phyloP scores from a whole-genome alignment of 2,113 vertebrate species.

The Pelodiscus sinensis region DNA sequence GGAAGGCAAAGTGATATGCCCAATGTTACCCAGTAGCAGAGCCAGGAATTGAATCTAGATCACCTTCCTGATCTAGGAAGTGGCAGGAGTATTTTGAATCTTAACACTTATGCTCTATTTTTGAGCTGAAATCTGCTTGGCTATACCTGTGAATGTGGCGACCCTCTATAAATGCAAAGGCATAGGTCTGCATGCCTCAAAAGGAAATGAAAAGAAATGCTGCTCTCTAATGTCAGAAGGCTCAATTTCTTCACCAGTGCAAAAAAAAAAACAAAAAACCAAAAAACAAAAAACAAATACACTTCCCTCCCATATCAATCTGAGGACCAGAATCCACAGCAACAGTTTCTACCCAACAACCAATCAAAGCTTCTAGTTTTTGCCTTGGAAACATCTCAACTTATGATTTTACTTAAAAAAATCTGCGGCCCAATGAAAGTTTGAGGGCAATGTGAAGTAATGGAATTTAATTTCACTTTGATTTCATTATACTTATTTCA shows the following conservation, averaged over 20 bases:
- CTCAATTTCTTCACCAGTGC: neutral
- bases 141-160: too few relatives aligned
- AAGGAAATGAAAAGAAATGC: neutral
- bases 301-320: neutral
- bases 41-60: too few relatives aligned
- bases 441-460: neutral
- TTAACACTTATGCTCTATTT: too few relatives aligned
- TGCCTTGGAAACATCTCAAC: neutral
- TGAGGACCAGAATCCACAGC: neutral
- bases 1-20: too few relatives aligned
- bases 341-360: neutral
- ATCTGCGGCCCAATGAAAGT: neutral
- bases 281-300: neutral
- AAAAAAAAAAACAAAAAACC: too few relatives aligned
- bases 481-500: neutral
- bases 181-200: neutral
- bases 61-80: too few relatives aligned
- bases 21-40: too few relatives aligned
- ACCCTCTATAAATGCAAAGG: too few relatives aligned
- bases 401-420: neutral
- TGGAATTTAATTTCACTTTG: neutral
- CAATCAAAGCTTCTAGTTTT: neutral
- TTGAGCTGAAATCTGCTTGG: too few relatives aligned
- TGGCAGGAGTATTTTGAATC: too few relatives aligned
- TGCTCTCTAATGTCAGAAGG: neutral